Conservation (phyloP, 2,888 invertebrate species). For the Epirrhoe tristata region DNA sequence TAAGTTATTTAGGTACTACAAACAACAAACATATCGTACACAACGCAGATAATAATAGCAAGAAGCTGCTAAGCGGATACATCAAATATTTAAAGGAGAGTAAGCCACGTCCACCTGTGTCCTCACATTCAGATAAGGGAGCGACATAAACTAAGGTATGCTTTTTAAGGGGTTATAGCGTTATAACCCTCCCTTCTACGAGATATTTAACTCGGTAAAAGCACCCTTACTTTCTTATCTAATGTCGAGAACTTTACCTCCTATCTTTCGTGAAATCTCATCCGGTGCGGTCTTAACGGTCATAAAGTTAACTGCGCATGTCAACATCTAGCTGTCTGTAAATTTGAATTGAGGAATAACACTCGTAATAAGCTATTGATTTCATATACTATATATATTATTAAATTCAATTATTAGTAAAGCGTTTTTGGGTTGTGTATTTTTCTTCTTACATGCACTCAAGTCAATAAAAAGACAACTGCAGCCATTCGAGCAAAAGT, state of each 20-base stretch:
- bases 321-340: conserved; percentile 32
- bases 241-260: conserved; percentile 33
- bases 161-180: conserved; percentile 47
- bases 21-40: conserved; percentile 45
- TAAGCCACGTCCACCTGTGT: conserved; percentile 73
- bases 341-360: conserved; percentile 16
- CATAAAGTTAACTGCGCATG: conserved; percentile 31
- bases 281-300: conserved; percentile 23
- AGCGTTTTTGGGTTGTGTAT: too few relatives aligned
- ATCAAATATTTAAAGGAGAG: conserved; percentile 75
- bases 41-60: conserved; percentile 61
- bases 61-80: conserved; percentile 67
- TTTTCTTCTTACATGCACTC: too few relatives aligned
- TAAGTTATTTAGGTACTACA: conserved; percentile 36
- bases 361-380: neutral
- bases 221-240: conserved; percentile 28
- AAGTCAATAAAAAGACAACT: too few relatives aligned
- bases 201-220: conserved; percentile 35
- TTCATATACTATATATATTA: neutral
- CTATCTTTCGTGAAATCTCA: conserved; percentile 33
- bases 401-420: neutral
- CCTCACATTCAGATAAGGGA: conserved; percentile 56
- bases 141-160: conserved; percentile 52
- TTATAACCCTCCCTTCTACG: conserved; percentile 31
- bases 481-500: too few relatives aligned